These are phyloP conservation scores for Pagrus major DNA, from an alignment of 2,113 vertebrate species.

Conservation along the genomic window DNA sequence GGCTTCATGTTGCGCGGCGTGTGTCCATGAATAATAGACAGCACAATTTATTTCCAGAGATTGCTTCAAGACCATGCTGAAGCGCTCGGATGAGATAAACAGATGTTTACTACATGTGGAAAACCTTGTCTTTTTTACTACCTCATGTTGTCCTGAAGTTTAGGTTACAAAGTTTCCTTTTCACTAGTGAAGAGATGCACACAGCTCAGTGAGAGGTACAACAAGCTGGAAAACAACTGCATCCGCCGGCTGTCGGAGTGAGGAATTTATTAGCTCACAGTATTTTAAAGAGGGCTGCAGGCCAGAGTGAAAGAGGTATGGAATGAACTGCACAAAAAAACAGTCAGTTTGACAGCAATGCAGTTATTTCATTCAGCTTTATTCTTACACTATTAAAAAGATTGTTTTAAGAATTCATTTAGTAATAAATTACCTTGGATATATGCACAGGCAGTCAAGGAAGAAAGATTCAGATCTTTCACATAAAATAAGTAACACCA, in stretches of 20 bases:
- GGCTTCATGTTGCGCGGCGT: slow-evolving; percentile 40
- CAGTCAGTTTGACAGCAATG: neutral
- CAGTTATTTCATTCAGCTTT: neutral
- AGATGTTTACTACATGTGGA: slow-evolving; percentile 85
- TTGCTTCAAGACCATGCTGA: slow-evolving; percentile 41
- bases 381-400: neutral
- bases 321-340: neutral
- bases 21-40: slow-evolving; percentile 41
- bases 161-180: slow-evolving; percentile 35
- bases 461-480: neutral
- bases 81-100: slow-evolving; percentile 88
- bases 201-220: slow-evolving; percentile 33
- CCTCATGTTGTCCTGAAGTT: slow-evolving; percentile 59
- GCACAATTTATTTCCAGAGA: slow-evolving; percentile 47
- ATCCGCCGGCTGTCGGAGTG: neutral
- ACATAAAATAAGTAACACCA: neutral
- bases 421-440: neutral
- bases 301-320: slow-evolving; percentile 1
- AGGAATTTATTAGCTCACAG: neutral
- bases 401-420: neutral
- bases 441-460: neutral
- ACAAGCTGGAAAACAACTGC: neutral
- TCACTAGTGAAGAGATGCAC: neutral
- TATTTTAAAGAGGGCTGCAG: neutral
- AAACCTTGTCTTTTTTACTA: slow-evolving; percentile 61